These are phyloP conservation scores for Darevskia nairensis DNA, from an alignment of 2,797 vertebrate species.

Conservation along the genomic window DNA sequence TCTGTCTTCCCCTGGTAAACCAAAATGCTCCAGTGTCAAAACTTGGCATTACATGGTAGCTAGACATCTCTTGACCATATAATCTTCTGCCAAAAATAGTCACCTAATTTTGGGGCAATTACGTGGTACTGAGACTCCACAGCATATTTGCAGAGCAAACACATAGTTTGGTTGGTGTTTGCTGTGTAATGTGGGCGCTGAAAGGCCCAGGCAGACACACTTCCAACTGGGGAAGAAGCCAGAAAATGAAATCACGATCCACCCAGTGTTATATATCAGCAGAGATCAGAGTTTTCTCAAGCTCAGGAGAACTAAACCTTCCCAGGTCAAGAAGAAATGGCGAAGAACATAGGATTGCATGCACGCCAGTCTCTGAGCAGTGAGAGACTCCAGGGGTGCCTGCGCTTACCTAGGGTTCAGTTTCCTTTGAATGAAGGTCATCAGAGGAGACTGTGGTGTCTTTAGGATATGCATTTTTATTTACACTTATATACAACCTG, in stretches of 20 bases:
- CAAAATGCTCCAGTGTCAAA: accelerated
- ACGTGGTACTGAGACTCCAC: constrained; percentile 18
- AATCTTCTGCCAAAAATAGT: constrained; percentile 62
- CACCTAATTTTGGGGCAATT: constrained; percentile 38
- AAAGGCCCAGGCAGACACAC: not conserved
- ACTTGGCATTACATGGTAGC: not conserved
- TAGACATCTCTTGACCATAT: not conserved
- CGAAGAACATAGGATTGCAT: not conserved
- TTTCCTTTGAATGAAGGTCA: too few species aligned
- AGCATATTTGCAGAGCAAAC: not conserved
- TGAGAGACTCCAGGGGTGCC: too few species aligned
- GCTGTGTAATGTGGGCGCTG: not conserved
- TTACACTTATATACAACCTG: too few species aligned
- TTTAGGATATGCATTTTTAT: too few species aligned
- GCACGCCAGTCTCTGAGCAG: too few species aligned
- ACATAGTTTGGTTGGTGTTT: constrained; percentile 18
- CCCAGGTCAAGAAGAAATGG: not conserved
- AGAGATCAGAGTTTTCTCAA: not conserved
- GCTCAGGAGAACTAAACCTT: not conserved
- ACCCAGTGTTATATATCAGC: not conserved
- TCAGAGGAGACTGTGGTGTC: too few species aligned
- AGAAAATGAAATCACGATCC: not conserved
- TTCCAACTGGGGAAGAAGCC: constrained; percentile 38
- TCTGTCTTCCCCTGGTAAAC: not conserved
- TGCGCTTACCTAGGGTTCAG: not conserved